Conservation (phyloP, 2,113 vertebrate species). For the Dromas ardeola region DNA sequence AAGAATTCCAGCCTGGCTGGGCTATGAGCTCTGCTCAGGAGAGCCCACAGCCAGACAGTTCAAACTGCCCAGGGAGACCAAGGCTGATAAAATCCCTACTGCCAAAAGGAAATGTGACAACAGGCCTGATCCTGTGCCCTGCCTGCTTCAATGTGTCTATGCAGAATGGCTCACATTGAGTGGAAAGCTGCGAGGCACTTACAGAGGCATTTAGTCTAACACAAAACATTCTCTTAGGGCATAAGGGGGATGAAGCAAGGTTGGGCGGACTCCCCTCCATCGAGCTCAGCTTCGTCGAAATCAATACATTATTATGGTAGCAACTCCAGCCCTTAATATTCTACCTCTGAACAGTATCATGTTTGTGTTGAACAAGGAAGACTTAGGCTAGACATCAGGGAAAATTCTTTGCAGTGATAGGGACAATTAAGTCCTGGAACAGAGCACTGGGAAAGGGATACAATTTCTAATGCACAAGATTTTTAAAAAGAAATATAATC, state of each 20-base stretch:
- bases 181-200: constrained; percentile 5
- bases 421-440: neutral
- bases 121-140: neutral
- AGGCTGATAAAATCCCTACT: neutral
- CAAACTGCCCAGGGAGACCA: neutral
- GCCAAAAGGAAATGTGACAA: neutral
- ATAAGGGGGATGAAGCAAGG: neutral
- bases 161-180: neutral
- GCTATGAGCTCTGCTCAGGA: neutral
- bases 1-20: neutral
- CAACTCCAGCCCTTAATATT: neutral
- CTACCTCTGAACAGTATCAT: neutral
- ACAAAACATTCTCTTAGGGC: constrained; percentile 21
- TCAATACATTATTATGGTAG: neutral
- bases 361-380: neutral
- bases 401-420: neutral
- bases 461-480: neutral
- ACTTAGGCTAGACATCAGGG: neutral
- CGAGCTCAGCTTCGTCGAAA: neutral
- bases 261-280: neutral
- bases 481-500: neutral
- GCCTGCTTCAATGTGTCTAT: neutral
- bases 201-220: constrained; percentile 5
- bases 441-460: neutral
- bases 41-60: neutral